phyloP scores from a whole-genome alignment of 2,888 invertebrate genomes.

The Onthophagus sagittarius region DNA sequence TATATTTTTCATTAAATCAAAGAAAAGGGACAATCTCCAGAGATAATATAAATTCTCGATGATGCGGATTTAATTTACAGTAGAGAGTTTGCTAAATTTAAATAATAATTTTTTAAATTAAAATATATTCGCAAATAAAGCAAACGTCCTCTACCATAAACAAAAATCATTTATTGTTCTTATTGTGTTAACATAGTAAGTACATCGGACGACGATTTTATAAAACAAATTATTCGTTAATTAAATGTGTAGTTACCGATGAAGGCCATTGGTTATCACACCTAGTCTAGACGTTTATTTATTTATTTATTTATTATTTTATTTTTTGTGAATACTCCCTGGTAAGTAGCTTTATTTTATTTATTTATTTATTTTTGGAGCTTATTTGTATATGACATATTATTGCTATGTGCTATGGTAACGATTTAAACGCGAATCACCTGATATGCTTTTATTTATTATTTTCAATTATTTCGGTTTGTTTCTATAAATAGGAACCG shows the following conservation, averaged over 20 bases:
- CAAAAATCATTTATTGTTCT: neutral
- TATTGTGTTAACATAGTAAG: slow-evolving; percentile 8
- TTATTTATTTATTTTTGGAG: neutral
- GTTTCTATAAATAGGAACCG: neutral
- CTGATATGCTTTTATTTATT: slow-evolving; percentile 3
- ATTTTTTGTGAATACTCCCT: slow-evolving; percentile 2
- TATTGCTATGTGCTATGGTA: slow-evolving; percentile 6
- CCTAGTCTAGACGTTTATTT: neutral
- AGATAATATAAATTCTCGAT: too few species aligned
- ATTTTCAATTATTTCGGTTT: neutral
- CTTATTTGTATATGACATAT: neutral
- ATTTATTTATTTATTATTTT: too few species aligned
- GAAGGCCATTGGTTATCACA: slow-evolving; percentile 7
- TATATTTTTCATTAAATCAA: too few species aligned
- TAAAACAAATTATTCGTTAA: neutral
- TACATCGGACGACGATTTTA: slow-evolving; percentile 4
- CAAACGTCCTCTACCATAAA: neutral
- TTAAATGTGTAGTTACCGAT: neutral
- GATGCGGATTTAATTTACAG: neutral
- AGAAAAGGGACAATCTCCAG: too few species aligned
- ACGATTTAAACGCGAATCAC: neutral
- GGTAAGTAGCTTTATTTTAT: neutral
- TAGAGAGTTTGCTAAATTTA: neutral
- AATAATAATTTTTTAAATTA: neutral
- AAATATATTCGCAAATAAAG: too few species aligned